These are phyloP conservation scores for Oophaga sylvatica DNA, from an alignment of 2,797 vertebrate species.

Conservation along the genomic window DNA sequence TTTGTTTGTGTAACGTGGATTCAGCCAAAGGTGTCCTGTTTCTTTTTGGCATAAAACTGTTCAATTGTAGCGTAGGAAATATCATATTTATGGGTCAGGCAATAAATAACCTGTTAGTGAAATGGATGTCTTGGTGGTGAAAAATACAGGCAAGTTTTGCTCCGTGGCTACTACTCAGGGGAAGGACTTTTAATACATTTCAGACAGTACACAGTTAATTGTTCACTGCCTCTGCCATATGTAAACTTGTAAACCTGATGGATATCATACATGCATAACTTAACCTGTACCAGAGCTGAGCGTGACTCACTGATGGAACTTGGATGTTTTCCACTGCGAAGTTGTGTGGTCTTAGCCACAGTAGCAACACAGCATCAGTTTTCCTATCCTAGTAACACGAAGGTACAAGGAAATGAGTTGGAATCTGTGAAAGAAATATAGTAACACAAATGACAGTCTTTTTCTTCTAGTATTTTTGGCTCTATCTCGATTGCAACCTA, in stretches of 20 bases:
- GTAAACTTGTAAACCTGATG: slow-evolving; percentile 61
- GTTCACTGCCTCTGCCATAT: slow-evolving; percentile 65
- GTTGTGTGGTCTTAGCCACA: slow-evolving; percentile 73
- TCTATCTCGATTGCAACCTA: slow-evolving; percentile 52
- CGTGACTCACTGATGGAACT: slow-evolving; percentile 70
- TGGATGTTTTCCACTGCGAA: slow-evolving; percentile 69
- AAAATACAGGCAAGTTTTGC: neutral
- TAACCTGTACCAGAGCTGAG: slow-evolving; percentile 41
- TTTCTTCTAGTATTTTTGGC: slow-evolving; percentile 49
- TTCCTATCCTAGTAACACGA: slow-evolving; percentile 66
- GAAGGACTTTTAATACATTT: slow-evolving; percentile 1
- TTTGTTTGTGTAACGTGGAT: slow-evolving; percentile 61
- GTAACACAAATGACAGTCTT: slow-evolving; percentile 50
- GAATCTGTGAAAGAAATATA: slow-evolving; percentile 62
- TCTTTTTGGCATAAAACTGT: slow-evolving; percentile 66
- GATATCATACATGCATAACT: slow-evolving; percentile 50
- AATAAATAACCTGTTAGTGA: slow-evolving; percentile 11
- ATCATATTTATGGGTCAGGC: slow-evolving; percentile 63
- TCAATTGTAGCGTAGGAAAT: slow-evolving; percentile 66
- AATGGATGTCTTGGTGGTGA: neutral
- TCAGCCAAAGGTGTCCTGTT: slow-evolving; percentile 65
- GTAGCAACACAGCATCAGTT: slow-evolving; percentile 65
- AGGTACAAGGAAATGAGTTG: slow-evolving; percentile 63
- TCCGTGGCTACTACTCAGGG: neutral
- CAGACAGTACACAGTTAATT: slow-evolving; percentile 62